These are phyloP conservation scores for Macropodus opercularis DNA, from an alignment of 2,797 vertebrate genomes.

Conservation along the genomic window DNA sequence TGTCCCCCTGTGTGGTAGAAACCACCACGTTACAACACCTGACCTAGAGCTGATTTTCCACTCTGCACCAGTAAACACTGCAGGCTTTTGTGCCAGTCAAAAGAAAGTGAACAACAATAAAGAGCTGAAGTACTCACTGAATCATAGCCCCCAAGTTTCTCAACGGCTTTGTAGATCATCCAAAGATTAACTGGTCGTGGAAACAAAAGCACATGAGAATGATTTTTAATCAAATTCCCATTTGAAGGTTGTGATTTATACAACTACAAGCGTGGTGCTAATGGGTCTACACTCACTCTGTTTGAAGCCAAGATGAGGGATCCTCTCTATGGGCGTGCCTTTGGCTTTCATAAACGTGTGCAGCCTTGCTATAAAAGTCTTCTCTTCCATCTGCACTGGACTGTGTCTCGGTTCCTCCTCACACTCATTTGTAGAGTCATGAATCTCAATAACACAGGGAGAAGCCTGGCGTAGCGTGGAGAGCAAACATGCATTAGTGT, in stretches of 20 bases:
- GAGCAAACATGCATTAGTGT: slow-evolving; percentile 13
- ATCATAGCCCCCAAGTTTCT: slow-evolving; percentile 93
- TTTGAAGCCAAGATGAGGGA: slow-evolving; percentile 96
- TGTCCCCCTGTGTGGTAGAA: slow-evolving; percentile 13
- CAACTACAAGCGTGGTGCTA: background rate
- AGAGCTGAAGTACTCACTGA: slow-evolving; percentile 79
- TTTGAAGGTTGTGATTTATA: background rate
- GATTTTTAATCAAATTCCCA: background rate
- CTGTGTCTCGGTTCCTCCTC: slow-evolving; percentile 66
- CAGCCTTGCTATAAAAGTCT: slow-evolving; percentile 87
- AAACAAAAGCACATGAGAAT: background rate
- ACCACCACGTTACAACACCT: slow-evolving; percentile 9
- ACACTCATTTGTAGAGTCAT: slow-evolving; percentile 66
- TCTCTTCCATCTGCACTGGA: slow-evolving; percentile 81
- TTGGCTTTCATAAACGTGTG: slow-evolving; percentile 94
- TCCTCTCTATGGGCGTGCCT: slow-evolving; percentile 92
- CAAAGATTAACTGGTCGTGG: slow-evolving; percentile 89
- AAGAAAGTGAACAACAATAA: background rate
- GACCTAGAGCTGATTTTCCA: slow-evolving; percentile 46
- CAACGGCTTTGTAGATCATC: slow-evolving; percentile 94
- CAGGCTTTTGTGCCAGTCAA: slow-evolving; percentile 1
- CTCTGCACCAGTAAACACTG: slow-evolving; percentile 10
- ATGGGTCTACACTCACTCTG: slow-evolving; percentile 84
- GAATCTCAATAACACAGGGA: slow-evolving; percentile 76
- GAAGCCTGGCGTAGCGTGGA: slow-evolving; percentile 64